Evolutionary conservation across 2,797 vertebrate species (phyloP), one percentile per base, ranked within the genome.

Genomic region (Adelosebastes latens): DNA sequence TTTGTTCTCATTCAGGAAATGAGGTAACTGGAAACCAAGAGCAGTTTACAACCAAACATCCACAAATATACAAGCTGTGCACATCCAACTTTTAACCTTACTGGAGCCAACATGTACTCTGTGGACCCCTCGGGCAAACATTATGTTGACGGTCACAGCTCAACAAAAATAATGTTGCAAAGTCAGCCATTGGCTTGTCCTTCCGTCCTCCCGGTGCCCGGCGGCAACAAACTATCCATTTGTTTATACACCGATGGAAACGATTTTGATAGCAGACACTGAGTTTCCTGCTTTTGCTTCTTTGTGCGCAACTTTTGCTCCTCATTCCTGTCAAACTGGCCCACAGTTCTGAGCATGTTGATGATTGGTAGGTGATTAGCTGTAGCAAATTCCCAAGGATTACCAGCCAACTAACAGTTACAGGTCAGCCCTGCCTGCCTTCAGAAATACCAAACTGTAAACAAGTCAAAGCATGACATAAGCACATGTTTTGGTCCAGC

Each of bases 1-100:
- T 94, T 95, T 95, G 87, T 89, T 92, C 91, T 91, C 82, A 83
- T 93, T 89, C 94, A 95, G 95, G 94, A 96, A 93, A 96, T 96
- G 87, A 91, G 92, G 92, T 94, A 95, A 95, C 91, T 93, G 87
- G 89, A 95, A 94, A 95, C 92, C 90, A 67, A 90, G 79, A 77
- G 87, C 75, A 81, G 91, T 94, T 93, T 94, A 92, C 88, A 93
- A 90, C 91, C 90, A 94, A 94, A 94, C 90, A 94, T 95, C 88
- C 81, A 92, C 89, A 95, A 95, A 96, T 94, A 94, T 91, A 95
- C 94, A 94, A 89, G 93, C 91, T 81, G 88, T 83, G 88, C 86
- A 93, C 91, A 93, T 93, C 90, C 83, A 90, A 89, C 88, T 78
- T 87, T 92, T 89, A 88, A 92, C 89, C 92, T 91, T 75, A 79